phyloP scores from a whole-genome alignment of 2,797 vertebrate genomes.

The Anabacerthia variegaticeps region DNA sequence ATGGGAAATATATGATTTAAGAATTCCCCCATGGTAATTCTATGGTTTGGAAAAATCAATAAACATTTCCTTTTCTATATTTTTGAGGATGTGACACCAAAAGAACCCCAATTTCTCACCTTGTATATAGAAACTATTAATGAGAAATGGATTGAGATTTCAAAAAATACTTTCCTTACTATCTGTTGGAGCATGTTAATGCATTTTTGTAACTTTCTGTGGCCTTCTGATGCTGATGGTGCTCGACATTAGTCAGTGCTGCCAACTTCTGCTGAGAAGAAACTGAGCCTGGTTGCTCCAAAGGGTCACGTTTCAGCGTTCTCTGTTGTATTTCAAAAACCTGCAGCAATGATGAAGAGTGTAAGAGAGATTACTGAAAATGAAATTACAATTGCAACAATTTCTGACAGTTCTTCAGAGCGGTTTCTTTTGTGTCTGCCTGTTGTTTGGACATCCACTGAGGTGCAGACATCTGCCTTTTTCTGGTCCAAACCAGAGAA shows the following conservation, averaged over 20 bases:
- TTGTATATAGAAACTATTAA: neutral
- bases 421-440: neutral
- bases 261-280: conserved; percentile 67
- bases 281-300: conserved; percentile 66
- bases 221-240: conserved; percentile 38
- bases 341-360: neutral
- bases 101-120: neutral
- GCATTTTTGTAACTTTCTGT: conserved; percentile 58
- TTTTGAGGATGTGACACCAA: neutral
- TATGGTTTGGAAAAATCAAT: neutral
- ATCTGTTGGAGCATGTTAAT: conserved; percentile 32
- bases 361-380: neutral
- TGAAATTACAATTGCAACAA: neutral
- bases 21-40: neutral
- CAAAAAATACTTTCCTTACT: conserved; percentile 29
- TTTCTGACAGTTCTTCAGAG: neutral
- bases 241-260: conserved; percentile 56
- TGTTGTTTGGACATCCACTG: neutral
- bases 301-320: conserved; percentile 40
- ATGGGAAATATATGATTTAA: neutral
- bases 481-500: neutral
- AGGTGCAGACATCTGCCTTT: neutral
- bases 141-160: neutral
- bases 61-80: neutral
- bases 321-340: conserved; percentile 70